Conservation (phyloP, 2,113 vertebrate genomes). For the Columba livia region DNA sequence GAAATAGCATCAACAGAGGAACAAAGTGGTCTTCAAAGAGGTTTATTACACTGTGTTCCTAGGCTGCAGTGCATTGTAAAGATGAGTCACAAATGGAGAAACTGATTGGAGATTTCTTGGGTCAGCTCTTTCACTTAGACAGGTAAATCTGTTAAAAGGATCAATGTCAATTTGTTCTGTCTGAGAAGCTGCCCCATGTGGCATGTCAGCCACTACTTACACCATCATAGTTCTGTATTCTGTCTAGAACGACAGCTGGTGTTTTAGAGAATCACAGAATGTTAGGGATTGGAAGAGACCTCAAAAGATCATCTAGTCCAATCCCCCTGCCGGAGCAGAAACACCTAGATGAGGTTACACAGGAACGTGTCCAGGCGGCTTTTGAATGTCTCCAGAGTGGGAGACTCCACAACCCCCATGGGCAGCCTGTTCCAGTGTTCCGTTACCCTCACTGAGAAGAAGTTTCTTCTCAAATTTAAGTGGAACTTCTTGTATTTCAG, state of each 20-base stretch:
- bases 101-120: neutral
- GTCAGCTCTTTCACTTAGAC: neutral
- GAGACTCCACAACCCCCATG: no score
- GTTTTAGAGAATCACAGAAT: neutral
- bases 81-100: neutral
- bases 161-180: neutral
- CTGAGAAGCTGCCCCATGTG: neutral
- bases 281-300: no score
- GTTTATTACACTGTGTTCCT: neutral
- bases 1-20: neutral
- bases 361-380: no score
- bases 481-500: no score
- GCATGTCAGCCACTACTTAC: neutral
- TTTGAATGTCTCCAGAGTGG: no score
- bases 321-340: no score
- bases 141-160: neutral
- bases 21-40: neutral
- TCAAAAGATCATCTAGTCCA: no score
- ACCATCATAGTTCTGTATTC: neutral
- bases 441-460: no score
- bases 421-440: no score
- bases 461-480: no score
- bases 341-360: no score
- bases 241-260: accelerated
- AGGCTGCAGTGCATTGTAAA: neutral